phyloP scores from a whole-genome alignment of 2,888 invertebrate species.

The Polyommatus icarus region DNA sequence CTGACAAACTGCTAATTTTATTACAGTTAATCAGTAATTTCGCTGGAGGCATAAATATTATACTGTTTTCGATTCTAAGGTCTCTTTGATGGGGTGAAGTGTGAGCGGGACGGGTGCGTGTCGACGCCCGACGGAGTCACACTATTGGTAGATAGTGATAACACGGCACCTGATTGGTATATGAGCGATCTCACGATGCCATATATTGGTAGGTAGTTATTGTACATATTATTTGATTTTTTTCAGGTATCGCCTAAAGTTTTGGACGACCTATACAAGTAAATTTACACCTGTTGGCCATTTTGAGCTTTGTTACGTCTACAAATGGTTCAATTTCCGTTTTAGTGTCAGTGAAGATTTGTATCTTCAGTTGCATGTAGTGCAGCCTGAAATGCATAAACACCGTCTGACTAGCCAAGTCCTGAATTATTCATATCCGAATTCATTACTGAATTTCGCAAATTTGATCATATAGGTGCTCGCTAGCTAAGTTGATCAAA shows the following conservation, averaged over 20 bases:
- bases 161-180: too few relatives aligned
- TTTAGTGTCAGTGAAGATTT: neutral
- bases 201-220: too few relatives aligned
- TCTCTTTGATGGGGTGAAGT: too few relatives aligned
- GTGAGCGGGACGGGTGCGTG: too few relatives aligned
- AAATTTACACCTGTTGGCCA: neutral
- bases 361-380: neutral
- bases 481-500: conserved; percentile 10
- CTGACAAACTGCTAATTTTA: too few relatives aligned
- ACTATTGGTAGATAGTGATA: too few relatives aligned
- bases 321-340: neutral
- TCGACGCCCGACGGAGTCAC: too few relatives aligned
- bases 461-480: conserved; percentile 26
- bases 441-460: conserved; percentile 20
- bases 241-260: neutral
- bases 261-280: too few relatives aligned
- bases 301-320: neutral
- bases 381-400: conserved; percentile 16
- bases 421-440: conserved; percentile 23
- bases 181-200: too few relatives aligned
- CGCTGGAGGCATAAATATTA: too few relatives aligned
- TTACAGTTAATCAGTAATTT: too few relatives aligned
- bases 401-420: conserved; percentile 28
- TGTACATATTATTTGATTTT: neutral
- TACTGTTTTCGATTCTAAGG: too few relatives aligned